A percentile compares a stretch with the other conserved stretches of the same genome.
phyloP scores from a whole-genome alignment of 2,888 invertebrate genomes.

The Cryptophagus acutangulus region DNA sequence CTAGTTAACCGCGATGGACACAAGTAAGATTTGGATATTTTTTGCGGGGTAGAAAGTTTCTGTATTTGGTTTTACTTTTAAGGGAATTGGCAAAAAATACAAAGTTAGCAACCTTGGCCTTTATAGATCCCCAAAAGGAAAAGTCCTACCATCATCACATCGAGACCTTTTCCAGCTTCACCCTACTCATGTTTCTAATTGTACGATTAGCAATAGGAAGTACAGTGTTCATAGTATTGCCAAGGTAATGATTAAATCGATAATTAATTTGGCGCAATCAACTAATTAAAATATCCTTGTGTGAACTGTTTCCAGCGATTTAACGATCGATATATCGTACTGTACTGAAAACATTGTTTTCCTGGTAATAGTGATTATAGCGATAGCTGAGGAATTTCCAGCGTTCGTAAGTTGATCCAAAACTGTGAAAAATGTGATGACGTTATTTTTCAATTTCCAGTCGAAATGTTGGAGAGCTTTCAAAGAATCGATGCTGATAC shows the following conservation, averaged over 20 bases:
- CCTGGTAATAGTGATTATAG: slow-evolving; percentile 30
- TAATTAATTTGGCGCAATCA: no score
- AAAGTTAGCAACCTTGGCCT: slow-evolving; percentile 59
- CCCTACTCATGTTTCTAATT: slow-evolving; percentile 59
- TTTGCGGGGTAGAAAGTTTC: neutral
- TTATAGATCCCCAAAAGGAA: slow-evolving; percentile 63
- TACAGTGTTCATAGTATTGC: slow-evolving; percentile 55
- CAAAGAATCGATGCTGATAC: slow-evolving; percentile 54
- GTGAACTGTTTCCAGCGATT: slow-evolving; percentile 33
- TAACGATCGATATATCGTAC: slow-evolving; percentile 33
- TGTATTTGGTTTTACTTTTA: slow-evolving; percentile 16
- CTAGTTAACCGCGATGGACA: slow-evolving; percentile 79
- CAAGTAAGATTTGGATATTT: slow-evolving; percentile 55
- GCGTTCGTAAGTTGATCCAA: slow-evolving; percentile 27
- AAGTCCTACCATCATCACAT: slow-evolving; percentile 61
- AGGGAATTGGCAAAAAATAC: slow-evolving; percentile 66
- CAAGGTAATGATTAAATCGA: slow-evolving; percentile 51
- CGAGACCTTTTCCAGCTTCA: slow-evolving; percentile 62
- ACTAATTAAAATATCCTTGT: no score
- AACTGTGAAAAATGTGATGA: slow-evolving; percentile 1
- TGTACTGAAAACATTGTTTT: slow-evolving; percentile 33
- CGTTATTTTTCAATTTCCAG: slow-evolving; percentile 35
- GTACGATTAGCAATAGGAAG: slow-evolving; percentile 54
- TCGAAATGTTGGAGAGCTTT: slow-evolving; percentile 53
- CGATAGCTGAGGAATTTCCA: slow-evolving; percentile 34